phyloP scores from a whole-genome alignment of 2,113 vertebrate genomes.

The Hyaena hyaena region DNA sequence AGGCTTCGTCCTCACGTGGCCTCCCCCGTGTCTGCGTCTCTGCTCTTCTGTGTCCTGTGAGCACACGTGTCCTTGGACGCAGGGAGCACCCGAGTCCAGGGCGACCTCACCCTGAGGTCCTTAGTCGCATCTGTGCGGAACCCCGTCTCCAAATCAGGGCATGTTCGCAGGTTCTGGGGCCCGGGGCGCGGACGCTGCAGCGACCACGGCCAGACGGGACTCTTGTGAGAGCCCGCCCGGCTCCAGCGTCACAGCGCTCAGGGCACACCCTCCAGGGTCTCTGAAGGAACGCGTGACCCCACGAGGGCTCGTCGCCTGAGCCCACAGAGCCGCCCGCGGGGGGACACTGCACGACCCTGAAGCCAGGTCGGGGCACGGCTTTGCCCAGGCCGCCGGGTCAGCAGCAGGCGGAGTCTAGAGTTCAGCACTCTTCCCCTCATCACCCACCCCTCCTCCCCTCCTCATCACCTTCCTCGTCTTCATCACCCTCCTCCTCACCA shows the following conservation, averaged over 20 bases:
- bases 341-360: not conserved
- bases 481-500: too few relatives aligned
- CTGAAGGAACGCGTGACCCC: fast-evolving
- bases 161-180: fast-evolving
- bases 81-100: not conserved
- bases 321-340: fast-evolving
- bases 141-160: not conserved
- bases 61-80: not conserved
- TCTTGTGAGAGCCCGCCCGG: fast-evolving
- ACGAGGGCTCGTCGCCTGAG: fast-evolving
- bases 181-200: not conserved
- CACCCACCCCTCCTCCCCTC: not conserved
- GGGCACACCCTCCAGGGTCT: fast-evolving
- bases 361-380: not conserved
- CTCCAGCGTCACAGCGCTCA: fast-evolving
- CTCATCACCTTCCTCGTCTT: not conserved
- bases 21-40: not conserved
- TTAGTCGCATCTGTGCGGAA: not conserved
- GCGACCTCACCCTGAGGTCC: not conserved
- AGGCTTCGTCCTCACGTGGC: fast-evolving
- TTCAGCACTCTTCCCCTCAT: not conserved
- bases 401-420: not conserved
- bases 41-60: not conserved
- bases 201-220: not conserved
- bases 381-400: not conserved